phyloP scores from a whole-genome alignment of 2,797 vertebrate genomes.

The Alcedo quadribrachys region DNA sequence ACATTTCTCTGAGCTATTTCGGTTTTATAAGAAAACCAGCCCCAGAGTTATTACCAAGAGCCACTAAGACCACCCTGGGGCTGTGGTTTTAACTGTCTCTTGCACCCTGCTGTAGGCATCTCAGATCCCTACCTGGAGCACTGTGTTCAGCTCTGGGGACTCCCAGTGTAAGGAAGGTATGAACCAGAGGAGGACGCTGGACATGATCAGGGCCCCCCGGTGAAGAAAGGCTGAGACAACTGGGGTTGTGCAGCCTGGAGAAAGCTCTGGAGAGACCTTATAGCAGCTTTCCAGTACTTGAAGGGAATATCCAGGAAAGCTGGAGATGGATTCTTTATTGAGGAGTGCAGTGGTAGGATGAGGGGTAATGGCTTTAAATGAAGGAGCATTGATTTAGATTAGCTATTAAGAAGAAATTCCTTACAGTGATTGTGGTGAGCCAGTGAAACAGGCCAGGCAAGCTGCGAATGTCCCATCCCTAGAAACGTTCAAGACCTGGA shows the following conservation, averaged over 20 bases:
- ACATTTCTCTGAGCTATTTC: background rate
- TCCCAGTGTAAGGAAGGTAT: background rate
- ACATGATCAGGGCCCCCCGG: background rate
- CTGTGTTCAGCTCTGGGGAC: background rate
- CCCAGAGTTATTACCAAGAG: rapidly evolving
- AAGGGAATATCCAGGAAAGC: background rate
- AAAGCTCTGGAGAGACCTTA: background rate
- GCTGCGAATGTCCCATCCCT: background rate
- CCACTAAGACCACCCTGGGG: rapidly evolving
- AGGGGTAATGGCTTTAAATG: background rate
- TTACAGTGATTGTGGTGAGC: too few species aligned
- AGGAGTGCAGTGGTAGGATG: background rate
- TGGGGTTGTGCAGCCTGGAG: background rate
- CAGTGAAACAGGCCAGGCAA: background rate
- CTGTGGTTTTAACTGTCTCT: rapidly evolving
- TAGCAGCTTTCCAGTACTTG: background rate
- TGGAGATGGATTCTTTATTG: background rate
- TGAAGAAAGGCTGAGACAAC: too few species aligned
- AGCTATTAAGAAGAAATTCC: background rate
- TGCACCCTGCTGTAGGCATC: rapidly evolving
- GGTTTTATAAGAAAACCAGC: rapidly evolving
- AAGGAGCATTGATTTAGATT: background rate
- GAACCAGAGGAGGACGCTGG: background rate
- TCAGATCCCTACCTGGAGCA: background rate
- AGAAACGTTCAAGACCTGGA: background rate